These are phyloP conservation scores for Spialia ferax DNA, from an alignment of 2,888 invertebrate genomes.

Conservation along the genomic window DNA sequence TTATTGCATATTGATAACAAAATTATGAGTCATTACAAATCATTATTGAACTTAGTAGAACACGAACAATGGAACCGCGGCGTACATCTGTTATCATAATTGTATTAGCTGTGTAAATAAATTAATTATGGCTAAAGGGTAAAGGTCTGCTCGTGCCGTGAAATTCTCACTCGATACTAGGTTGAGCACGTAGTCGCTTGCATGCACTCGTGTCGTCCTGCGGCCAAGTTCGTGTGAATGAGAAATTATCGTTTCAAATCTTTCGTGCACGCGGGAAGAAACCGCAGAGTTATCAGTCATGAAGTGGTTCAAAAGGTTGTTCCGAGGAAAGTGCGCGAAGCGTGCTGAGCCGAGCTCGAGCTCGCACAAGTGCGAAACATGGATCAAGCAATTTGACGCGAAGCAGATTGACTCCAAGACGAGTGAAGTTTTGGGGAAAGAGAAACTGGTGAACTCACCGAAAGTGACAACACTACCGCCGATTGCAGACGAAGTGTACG, in stretches of 20 bases:
- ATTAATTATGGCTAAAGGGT: conserved; percentile 75
- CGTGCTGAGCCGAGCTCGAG: conserved; percentile 46
- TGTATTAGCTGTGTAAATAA: conserved; percentile 74
- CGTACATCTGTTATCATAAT: conserved; percentile 70
- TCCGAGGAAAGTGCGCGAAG: conserved; percentile 84
- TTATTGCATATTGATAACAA: conserved; percentile 52
- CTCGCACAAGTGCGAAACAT: conserved; percentile 50
- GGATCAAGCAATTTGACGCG: conserved; percentile 54
- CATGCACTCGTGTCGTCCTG: conserved; percentile 51
- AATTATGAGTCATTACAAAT: conserved; percentile 55
- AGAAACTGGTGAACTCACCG: conserved; percentile 3
- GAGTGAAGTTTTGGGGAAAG: background rate
- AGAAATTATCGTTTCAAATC: conserved; percentile 87
- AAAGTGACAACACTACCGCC: conserved; percentile 46
- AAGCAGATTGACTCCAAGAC: conserved; percentile 39
- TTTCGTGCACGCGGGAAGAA: conserved; percentile 88
- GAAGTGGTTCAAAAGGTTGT: conserved; percentile 90
- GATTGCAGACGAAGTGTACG: conserved; percentile 61
- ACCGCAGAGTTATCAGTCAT: conserved; percentile 87
- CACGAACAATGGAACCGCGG: conserved; percentile 70
- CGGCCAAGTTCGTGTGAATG: conserved; percentile 75
- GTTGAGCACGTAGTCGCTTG: conserved; percentile 58
- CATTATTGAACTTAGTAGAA: conserved; percentile 66
- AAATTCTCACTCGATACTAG: conserved; percentile 57
- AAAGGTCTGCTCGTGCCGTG: conserved; percentile 81